These are phyloP conservation scores for Bugula neritina DNA, from an alignment of 2,888 invertebrate species.

Conservation along the genomic window DNA sequence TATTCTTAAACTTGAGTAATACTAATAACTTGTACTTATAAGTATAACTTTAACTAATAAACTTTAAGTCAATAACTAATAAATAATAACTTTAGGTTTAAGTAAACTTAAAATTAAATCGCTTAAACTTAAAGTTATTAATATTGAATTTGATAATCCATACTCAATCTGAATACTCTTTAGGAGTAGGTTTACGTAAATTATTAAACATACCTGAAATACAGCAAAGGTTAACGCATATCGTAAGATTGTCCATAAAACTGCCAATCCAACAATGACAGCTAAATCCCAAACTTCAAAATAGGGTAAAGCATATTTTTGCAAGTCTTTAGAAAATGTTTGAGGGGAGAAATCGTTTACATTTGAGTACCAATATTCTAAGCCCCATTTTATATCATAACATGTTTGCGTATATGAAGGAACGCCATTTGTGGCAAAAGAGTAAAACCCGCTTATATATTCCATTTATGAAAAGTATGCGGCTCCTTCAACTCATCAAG, in stretches of 20 bases:
- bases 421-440: neutral
- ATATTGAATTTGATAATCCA: too few relatives aligned
- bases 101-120: too few relatives aligned
- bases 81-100: too few relatives aligned
- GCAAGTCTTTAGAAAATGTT: neutral
- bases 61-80: too few relatives aligned
- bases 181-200: too few relatives aligned
- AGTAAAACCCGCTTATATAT: neutral
- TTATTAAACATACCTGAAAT: conserved; percentile 19
- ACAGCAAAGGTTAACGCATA: neutral
- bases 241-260: conserved; percentile 5
- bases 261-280: neutral
- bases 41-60: too few relatives aligned
- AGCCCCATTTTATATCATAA: conserved; percentile 23
- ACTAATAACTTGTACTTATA: too few relatives aligned
- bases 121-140: too few relatives aligned
- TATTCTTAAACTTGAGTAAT: too few relatives aligned
- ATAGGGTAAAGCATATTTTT: neutral
- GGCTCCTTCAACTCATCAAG: too few relatives aligned
- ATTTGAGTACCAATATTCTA: conserved; percentile 6
- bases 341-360: neutral
- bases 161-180: too few relatives aligned
- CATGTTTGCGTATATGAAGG: conserved; percentile 12
- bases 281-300: neutral
- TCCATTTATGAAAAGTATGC: neutral